Base-by-base conservation (phyloP, 2,888 invertebrate genomes). In the Sinodicranocentrus sp. region DNA sequence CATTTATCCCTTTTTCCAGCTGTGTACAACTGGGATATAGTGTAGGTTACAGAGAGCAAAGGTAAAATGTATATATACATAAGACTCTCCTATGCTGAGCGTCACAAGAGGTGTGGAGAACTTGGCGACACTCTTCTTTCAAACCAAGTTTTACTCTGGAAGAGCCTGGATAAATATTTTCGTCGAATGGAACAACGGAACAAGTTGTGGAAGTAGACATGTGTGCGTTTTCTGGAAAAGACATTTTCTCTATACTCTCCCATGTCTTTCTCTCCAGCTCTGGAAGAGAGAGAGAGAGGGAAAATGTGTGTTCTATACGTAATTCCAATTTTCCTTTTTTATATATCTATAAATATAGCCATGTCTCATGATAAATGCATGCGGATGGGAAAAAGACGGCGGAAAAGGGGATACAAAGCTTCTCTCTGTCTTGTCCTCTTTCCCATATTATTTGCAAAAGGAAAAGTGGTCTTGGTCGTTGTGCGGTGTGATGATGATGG, bases 351-450 rank as follows among this genome's bases (percentile, higher is more conserved):
- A 57, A 57, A 57, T 57, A 57, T 57, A 25, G 25, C 5, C 54
- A 54, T 54, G 19, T 6, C 57, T 68, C 71, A 71, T 71, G 71
- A 71, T 71, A 71, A 71, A 71, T 71, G 71, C 57, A 71, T 71
- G 71, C 33, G n/a, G 23, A 3, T 2, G 3, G 52, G n/a, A 17
- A 17, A 15, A 17, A 17, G 52, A 52, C n/a, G n/a, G 19, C 2
- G 21, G 33, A 26, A 59, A 57, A 59, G 25, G 26, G 26, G 59
- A 59, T 39, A 39, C 52, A 52, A 15, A 17, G 8, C n/a, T 13
- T 17, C 19, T 52, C 57, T 21, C 25, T 10, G 21, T 19, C 57
- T 57, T 57, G 57, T 57, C 57, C 33, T 48, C 15, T 48, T 48
- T 33, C 33, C 48, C 48, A 10, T 48, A 10, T 48, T 48, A 48